phyloP scores from a whole-genome alignment of 2,888 invertebrate genomes.

The Orchestes rusci region DNA sequence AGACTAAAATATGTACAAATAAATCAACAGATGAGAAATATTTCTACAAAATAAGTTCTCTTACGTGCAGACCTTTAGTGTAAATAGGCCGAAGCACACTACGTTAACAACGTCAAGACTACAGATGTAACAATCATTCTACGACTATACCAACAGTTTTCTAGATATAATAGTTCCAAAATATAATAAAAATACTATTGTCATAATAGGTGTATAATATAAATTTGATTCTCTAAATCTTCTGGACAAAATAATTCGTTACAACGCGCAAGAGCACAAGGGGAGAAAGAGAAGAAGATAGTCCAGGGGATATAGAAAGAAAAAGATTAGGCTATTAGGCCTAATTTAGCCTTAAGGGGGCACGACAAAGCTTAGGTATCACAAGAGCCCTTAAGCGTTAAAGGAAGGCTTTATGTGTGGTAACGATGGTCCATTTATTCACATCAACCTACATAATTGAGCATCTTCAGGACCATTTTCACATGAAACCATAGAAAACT shows the following conservation, averaged over 20 bases:
- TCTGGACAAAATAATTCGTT: constrained; percentile 30
- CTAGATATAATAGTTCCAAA: constrained; percentile 38
- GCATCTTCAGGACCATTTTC: constrained; percentile 6
- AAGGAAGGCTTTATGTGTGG: constrained; percentile 22
- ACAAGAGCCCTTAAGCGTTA: constrained; percentile 31
- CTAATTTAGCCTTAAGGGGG: constrained; percentile 25
- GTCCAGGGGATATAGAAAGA: constrained; percentile 33
- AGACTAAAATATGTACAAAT: constrained; percentile 34
- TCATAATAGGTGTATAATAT: constrained; percentile 39
- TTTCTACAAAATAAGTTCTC: constrained; percentile 31
- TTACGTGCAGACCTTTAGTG: constrained; percentile 31
- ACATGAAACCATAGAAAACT: constrained; percentile 5
- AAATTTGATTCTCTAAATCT: constrained; percentile 32
- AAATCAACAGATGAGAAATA: constrained; percentile 31
- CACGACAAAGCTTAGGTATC: constrained; percentile 31
- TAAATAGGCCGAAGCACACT: constrained; percentile 31
- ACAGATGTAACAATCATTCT: constrained; percentile 37
- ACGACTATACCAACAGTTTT: constrained; percentile 39
- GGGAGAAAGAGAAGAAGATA: constrained; percentile 4
- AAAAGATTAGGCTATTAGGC: constrained; percentile 31
- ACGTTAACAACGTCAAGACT: constrained; percentile 33
- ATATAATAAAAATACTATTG: constrained; percentile 44
- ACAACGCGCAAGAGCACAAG: constrained; percentile 5
- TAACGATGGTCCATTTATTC: constrained; percentile 18
- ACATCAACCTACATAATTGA: constrained; percentile 18